Evolutionary conservation across 2,797 vertebrate species (phyloP), one percentile per base, ranked within the genome.

Genomic region (Limnodromus scolopaceus): DNA sequence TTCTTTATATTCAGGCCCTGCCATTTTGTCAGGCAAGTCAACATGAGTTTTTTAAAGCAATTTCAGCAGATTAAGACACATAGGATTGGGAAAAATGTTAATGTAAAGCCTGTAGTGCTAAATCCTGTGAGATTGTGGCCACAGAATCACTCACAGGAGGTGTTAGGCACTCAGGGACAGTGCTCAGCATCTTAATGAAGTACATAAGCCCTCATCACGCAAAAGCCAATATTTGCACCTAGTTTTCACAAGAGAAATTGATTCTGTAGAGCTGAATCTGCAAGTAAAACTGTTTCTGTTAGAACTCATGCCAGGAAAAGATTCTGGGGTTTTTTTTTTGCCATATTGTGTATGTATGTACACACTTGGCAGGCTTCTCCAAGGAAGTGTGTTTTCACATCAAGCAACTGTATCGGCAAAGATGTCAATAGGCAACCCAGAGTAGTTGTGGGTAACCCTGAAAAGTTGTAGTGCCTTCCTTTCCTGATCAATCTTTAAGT

Each of bases 151-250:
- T 95, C 81, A 85, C 68, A 85, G 81, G 68, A 95, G 92, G 53
- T 89, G 69, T 92, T 39, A 92, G 91, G 64, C 61, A 71, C 81
- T 94, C 2, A 3, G 71, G 46, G 60, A 80, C 15, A 61, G 27
- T 84, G 88, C 28, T 95, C 92, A 96, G 90, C 90, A 95, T 97
- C 86, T 95, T 94, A 92, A 96, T 96, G 90, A 94, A 85, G 84
- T 94, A 65, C 39, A 58, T 93, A 95, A 96, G 57, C 76, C 60
- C 53, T 91, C 80, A 93, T 92, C 90, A 84, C 71, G 87, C 70
- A 91, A 93, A 96, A 95, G 75, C 64, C 92, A 93, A 96, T 95
- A 95, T 96, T 96, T 96, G 48, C 83, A 87, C 87, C 60, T 82
- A 79, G 61, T 95, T 97, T 94, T 92, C 83, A 76, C 72, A 76